Percentiles rank a stretch among this genome's conserved stretches.
These are phyloP conservation scores for Hemicrepidius hirtus DNA, from an alignment of 2,888 invertebrate genomes.

Conservation along the genomic window DNA sequence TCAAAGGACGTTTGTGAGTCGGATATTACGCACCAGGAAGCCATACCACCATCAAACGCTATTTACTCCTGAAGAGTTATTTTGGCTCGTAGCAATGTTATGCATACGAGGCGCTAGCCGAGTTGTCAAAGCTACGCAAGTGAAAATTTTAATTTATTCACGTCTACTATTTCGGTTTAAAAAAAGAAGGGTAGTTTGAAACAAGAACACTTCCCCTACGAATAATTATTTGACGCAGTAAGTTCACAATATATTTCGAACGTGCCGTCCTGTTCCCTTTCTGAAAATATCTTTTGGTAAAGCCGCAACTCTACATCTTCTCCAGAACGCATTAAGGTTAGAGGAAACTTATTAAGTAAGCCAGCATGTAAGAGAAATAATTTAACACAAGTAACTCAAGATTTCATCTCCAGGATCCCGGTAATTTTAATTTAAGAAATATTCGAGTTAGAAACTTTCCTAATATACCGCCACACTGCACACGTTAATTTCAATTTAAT, in stretches of 20 bases:
- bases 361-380: constrained; percentile 22
- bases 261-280: neutral
- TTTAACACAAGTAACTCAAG: constrained; percentile 16
- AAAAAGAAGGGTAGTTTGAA: no score
- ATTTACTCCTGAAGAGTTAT: no score
- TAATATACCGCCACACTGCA: constrained; percentile 1
- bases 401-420: constrained; percentile 21
- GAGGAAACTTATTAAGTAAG: constrained; percentile 15
- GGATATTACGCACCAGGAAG: no score
- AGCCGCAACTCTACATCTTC: constrained; percentile 2
- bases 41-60: no score
- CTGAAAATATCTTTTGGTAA: neutral
- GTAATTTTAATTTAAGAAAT: constrained; percentile 27
- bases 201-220: no score
- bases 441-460: constrained; percentile 14
- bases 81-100: no score
- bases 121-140: no score
- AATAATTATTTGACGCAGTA: neutral
- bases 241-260: neutral
- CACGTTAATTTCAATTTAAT: constrained; percentile 3
- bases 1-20: no score
- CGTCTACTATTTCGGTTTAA: no score
- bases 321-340: constrained; percentile 5
- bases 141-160: no score
- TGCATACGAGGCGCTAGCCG: no score